Evolutionary conservation across 2,888 invertebrate species (phyloP), one percentile per base, ranked within the genome.

Genomic region (Cosmopolites sordidus): DNA sequence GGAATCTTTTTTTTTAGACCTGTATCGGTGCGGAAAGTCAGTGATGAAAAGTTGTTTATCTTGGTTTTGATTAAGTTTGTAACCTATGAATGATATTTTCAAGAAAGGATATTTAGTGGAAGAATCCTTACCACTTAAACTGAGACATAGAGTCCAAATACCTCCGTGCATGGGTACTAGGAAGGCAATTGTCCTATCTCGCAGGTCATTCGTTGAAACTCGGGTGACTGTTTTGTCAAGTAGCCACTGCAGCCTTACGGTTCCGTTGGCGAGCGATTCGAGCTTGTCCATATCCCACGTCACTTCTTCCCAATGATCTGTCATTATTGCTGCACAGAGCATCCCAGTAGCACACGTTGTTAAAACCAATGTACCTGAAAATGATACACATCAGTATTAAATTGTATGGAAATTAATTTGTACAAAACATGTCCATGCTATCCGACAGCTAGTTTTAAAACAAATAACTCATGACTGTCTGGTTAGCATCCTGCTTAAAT

Each of bases 231-330:
- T 83, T 11, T 84, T 86, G 60, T 89, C 86, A 54, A 90, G 77
- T 60, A 88, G 78, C 89, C 89, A 90, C 62, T 86, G 82, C 60
- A 87, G 72, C 30, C 68, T 62, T 6, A 65, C 70, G 43, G 78
- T 79, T 12, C 83, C 78, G 67, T 83, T 83, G 37, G 82, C 79
- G 37, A 82, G 77, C 4, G 54, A 44, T 12, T 78, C 76, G 18
- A 88, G 75, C 29, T 78, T 78, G 1, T 77, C 75, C 30, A 78
- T 78, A 72, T 90, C 86, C 89, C 92, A 92, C 54, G 80, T 80
- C 59, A 92, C 87, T 69, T 89, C 86, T 75, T 92, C 92, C 92
- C 92, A 92, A 71, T 91, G 89, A 69, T 91, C 89, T 54, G 90
- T 90, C 86, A 92, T 89, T 70, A 92, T 88, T 60, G 92, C 88